Percentiles rank a stretch among this genome's conserved stretches.
These are phyloP conservation scores for Scylla paramamosain DNA, from an alignment of 1,140 invertebrate genomes.

Conservation along the genomic window DNA sequence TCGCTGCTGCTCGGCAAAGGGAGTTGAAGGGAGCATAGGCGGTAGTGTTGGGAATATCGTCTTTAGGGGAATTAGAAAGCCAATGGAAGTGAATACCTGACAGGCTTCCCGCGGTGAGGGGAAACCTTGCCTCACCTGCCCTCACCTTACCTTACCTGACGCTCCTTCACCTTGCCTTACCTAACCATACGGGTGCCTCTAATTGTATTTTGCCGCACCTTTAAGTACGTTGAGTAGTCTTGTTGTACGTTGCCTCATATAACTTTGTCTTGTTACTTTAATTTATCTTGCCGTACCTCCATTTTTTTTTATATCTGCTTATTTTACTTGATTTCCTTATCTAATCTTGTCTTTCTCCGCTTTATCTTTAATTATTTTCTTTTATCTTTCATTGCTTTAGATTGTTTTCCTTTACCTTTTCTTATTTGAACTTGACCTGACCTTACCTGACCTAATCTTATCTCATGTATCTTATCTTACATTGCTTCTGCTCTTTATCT, in stretches of 20 bases:
- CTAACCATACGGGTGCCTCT: no score
- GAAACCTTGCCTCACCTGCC: not conserved
- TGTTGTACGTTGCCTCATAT: no score
- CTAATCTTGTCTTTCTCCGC: not conserved
- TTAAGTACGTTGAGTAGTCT: no score
- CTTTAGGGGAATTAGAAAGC: constrained; percentile 14
- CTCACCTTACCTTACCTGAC: not conserved
- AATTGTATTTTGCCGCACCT: no score
- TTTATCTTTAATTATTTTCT: not conserved
- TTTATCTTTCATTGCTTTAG: not conserved
- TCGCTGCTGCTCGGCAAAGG: not conserved
- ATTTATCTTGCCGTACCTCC: not conserved
- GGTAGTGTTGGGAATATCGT: not conserved
- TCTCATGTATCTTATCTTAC: not conserved
- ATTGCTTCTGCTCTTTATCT: no score
- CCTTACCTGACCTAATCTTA: not conserved
- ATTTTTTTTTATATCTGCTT: not conserved
- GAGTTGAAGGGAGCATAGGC: not conserved
- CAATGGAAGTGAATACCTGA: not conserved
- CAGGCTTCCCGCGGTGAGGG: not conserved
- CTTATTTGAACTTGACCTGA: not conserved
- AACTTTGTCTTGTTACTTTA: not conserved
- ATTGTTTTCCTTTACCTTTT: not conserved
- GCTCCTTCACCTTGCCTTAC: not conserved
- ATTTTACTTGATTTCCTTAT: not conserved